A percentile compares a stretch with the other conserved stretches of the same genome.
Conservation (phyloP, 2,888 invertebrate genomes). For the Saturnia pavonia region DNA sequence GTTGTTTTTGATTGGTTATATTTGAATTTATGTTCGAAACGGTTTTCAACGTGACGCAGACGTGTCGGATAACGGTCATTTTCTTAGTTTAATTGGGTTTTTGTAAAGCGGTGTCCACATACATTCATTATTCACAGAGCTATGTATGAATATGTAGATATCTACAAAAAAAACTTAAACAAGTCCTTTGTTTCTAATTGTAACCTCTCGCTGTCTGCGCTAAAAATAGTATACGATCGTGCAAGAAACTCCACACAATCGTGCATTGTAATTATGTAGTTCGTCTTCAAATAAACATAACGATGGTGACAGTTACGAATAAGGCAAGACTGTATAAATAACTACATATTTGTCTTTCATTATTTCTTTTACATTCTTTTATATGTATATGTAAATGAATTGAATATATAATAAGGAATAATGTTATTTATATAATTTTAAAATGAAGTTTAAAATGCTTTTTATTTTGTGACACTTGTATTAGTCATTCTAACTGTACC, state of each 20-base stretch:
- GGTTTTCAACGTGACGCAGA: conserved; percentile 22
- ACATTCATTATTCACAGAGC: not conserved
- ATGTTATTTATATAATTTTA: not conserved
- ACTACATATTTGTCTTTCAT: not conserved
- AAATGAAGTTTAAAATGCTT: not conserved
- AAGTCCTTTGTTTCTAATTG: conserved; percentile 17
- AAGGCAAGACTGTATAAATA: not conserved
- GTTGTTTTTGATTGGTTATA: conserved; percentile 36
- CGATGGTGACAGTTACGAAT: not conserved
- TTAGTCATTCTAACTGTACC: not conserved
- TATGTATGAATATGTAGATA: not conserved
- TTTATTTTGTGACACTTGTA: not conserved
- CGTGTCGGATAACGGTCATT: conserved; percentile 28
- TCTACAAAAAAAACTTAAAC: not conserved
- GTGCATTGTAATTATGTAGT: conserved; percentile 6
- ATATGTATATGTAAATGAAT: not conserved
- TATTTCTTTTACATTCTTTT: not conserved
- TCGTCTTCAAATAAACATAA: conserved; percentile 2
- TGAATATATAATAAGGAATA: not conserved
- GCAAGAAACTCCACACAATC: not conserved
- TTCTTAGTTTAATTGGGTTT: conserved; percentile 16
- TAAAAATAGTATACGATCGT: conserved; percentile 7
- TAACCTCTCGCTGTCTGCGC: not conserved
- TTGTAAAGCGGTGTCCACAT: conserved; percentile 8
- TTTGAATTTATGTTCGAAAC: conserved; percentile 36